Conservation (phyloP, 2,113 vertebrate genomes). For the Gadus macrocephalus region DNA sequence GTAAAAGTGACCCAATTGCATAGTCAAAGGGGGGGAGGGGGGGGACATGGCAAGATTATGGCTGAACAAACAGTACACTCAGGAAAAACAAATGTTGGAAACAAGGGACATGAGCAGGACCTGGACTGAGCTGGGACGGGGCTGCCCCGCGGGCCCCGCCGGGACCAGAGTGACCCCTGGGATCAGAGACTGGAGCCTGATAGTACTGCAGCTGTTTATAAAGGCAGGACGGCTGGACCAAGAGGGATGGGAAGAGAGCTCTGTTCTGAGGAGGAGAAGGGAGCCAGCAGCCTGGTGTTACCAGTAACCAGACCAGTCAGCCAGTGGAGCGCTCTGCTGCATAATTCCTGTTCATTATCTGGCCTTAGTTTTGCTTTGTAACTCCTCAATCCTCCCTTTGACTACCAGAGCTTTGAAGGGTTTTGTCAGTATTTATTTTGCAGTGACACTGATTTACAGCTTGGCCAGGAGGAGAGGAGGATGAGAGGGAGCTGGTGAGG, state of each 20-base stretch:
- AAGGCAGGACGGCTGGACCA: slow-evolving; percentile 52
- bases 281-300: no score
- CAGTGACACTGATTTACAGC: slow-evolving; percentile 13
- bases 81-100: slow-evolving; percentile 65
- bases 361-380: slow-evolving; percentile 17
- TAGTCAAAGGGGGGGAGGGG: slow-evolving; percentile 34
- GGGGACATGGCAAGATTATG: slow-evolving; percentile 44
- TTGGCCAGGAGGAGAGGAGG: slow-evolving; percentile 1
- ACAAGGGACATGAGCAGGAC: slow-evolving; percentile 56
- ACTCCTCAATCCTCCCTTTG: slow-evolving; percentile 6
- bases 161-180: slow-evolving; percentile 50
- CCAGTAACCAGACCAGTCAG: no score
- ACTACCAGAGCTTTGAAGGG: slow-evolving; percentile 5
- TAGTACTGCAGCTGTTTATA: slow-evolving; percentile 64
- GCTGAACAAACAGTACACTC: slow-evolving; percentile 56
- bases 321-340: no score
- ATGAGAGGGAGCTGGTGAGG: slow-evolving; percentile 8
- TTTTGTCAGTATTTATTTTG: slow-evolving; percentile 11
- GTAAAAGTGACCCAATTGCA: slow-evolving; percentile 59
- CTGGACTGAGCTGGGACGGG: slow-evolving; percentile 43
- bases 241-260: slow-evolving; percentile 25
- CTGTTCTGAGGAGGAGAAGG: no score
- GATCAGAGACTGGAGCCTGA: slow-evolving; percentile 59
- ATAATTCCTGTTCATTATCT: slow-evolving; percentile 10
- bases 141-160: slow-evolving; percentile 52